A percentile compares a stretch with the other conserved stretches of the same genome.
These are phyloP conservation scores for Heliconius cydno DNA, from an alignment of 2,888 invertebrate genomes.

Conservation along the genomic window DNA sequence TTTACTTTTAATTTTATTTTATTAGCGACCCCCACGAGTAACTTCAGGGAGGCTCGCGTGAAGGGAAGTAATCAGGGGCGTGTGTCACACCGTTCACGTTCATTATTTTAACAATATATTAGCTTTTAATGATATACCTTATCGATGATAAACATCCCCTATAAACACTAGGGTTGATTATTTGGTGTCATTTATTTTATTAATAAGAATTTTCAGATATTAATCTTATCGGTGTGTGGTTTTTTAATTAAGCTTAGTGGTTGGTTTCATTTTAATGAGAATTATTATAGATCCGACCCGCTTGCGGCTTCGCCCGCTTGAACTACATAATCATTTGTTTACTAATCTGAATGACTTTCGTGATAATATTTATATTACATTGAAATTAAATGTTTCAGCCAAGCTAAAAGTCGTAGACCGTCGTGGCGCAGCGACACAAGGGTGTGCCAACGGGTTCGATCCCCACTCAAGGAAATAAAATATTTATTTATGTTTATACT, in stretches of 20 bases:
- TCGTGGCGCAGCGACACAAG: no score
- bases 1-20: conserved; percentile 38
- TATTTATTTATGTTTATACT: no score
- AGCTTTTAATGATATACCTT: conserved; percentile 38
- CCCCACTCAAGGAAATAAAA: no score
- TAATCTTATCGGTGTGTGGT: not conserved
- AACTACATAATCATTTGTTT: no score
- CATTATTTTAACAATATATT: conserved; percentile 21
- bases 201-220: not conserved
- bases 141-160: conserved; percentile 36
- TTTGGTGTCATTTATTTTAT: conserved; percentile 2
- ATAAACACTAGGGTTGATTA: not conserved
- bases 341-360: no score
- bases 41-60: conserved; percentile 40
- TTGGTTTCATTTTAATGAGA: not conserved
- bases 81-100: conserved; percentile 46
- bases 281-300: not conserved
- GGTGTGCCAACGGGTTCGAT: no score
- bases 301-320: no score
- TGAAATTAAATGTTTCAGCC: no score
- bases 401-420: no score
- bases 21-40: conserved; percentile 36
- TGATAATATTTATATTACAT: no score
- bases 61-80: conserved; percentile 45
- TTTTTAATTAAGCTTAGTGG: not conserved